These are phyloP conservation scores for Scaptomyza tumidula DNA, from an alignment of 2,888 invertebrate species.

Conservation along the genomic window DNA sequence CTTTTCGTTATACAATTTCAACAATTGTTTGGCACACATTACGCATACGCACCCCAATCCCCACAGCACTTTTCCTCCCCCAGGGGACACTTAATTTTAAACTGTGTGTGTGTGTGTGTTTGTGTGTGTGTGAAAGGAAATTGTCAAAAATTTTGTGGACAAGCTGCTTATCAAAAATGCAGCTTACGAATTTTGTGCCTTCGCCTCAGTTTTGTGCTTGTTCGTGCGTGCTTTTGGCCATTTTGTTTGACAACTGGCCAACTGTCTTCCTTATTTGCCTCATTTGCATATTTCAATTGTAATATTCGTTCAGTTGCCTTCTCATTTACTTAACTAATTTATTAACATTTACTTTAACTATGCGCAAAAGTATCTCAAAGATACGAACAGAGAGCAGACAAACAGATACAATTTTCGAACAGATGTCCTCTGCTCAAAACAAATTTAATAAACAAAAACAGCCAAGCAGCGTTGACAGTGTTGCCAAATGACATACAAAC, in stretches of 20 bases:
- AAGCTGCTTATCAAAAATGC: slow-evolving; percentile 69
- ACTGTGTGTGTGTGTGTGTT: slow-evolving; percentile 6
- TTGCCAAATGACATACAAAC: slow-evolving; percentile 3
- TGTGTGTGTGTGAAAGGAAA: too few relatives aligned
- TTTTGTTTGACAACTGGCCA: slow-evolving; percentile 39
- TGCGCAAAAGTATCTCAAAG: slow-evolving; percentile 29
- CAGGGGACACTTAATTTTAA: slow-evolving; percentile 32
- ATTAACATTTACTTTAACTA: slow-evolving; percentile 57
- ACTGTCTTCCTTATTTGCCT: slow-evolving; percentile 33
- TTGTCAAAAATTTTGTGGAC: slow-evolving; percentile 62
- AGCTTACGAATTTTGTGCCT: slow-evolving; percentile 50
- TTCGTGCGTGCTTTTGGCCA: slow-evolving; percentile 64
- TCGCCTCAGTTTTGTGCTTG: slow-evolving; percentile 18
- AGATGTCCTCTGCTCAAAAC: slow-evolving; percentile 8
- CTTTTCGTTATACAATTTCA: slow-evolving; percentile 68
- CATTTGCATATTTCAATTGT: slow-evolving; percentile 70
- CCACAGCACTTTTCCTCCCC: slow-evolving; percentile 1
- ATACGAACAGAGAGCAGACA: neutral
- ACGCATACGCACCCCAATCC: slow-evolving; percentile 14
- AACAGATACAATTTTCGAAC: slow-evolving; percentile 12
- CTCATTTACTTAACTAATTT: slow-evolving; percentile 64
- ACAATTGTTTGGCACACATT: slow-evolving; percentile 63
- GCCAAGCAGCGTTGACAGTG: slow-evolving; percentile 20
- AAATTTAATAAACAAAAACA: slow-evolving; percentile 57
- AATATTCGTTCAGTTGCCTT: neutral